Conservation (phyloP, 2,888 invertebrate species). For the Clistopyga incitator region DNA sequence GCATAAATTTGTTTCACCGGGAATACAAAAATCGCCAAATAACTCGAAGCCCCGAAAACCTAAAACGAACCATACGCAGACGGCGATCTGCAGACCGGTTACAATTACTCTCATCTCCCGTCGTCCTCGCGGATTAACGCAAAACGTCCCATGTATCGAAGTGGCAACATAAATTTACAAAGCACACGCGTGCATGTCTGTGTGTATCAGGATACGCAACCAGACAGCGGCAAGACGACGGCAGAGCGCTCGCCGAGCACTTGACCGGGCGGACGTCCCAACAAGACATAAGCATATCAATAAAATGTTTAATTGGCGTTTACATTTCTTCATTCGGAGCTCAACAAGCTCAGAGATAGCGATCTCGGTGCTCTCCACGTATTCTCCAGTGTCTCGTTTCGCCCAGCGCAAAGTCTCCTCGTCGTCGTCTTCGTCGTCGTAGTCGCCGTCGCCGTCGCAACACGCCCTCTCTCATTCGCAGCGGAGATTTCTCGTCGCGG, state of each 20-base stretch:
- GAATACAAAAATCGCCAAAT: too few species aligned
- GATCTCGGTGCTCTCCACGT: conserved; percentile 68
- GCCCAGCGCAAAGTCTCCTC: conserved; percentile 32
- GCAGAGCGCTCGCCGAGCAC: conserved; percentile 40
- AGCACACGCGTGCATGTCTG: background rate
- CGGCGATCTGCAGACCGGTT: too few species aligned
- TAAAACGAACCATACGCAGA: background rate
- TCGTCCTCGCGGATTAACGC: background rate
- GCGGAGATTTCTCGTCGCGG: conserved; percentile 54
- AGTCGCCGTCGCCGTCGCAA: conserved; percentile 43
- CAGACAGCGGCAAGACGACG: conserved; percentile 29
- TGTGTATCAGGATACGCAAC: background rate
- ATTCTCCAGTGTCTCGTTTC: conserved; percentile 45
- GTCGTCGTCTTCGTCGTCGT: conserved; percentile 38
- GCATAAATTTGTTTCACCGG: too few species aligned
- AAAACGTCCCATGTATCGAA: conserved; percentile 6
- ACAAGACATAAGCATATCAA: conserved; percentile 82
- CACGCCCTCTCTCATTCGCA: conserved; percentile 58
- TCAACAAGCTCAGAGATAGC: conserved; percentile 74
- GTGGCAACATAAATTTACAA: background rate
- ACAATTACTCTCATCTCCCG: background rate
- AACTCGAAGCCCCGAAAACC: background rate
- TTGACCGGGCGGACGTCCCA: conserved; percentile 71
- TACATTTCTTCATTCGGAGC: conserved; percentile 81
- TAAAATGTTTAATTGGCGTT: conserved; percentile 83